Conservation (phyloP, 2,113 vertebrate genomes). For the Hystrix cristata region DNA sequence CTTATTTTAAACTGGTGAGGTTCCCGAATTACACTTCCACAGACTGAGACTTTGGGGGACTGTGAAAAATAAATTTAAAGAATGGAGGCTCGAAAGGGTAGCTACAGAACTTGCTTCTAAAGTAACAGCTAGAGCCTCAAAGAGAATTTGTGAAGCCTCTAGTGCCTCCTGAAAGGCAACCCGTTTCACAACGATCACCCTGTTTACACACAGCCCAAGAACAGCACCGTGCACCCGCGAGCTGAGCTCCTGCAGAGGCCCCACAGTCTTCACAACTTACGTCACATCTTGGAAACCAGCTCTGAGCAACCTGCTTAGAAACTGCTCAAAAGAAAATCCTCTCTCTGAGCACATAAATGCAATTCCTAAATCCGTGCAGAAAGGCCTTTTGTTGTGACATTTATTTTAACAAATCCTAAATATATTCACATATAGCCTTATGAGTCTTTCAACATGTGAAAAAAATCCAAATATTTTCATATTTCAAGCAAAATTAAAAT, state of each 20-base stretch:
- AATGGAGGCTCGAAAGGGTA: neutral
- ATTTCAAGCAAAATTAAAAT: constrained; percentile 56
- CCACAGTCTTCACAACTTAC: neutral
- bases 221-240: too few species aligned
- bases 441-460: neutral
- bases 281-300: neutral
- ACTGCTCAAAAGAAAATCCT: neutral
- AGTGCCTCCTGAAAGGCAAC: neutral
- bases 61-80: constrained; percentile 58
- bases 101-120: neutral
- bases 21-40: constrained; percentile 18
- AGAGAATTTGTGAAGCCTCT: constrained; percentile 20
- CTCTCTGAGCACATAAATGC: neutral
- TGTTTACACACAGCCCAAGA: neutral
- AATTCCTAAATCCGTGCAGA: constrained; percentile 1
- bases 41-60: neutral
- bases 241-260: neutral
- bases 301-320: constrained; percentile 10
- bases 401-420: constrained; percentile 50
- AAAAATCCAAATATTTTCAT: neutral
- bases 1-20: constrained; percentile 44
- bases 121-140: neutral
- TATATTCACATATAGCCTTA: neutral
- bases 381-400: neutral
- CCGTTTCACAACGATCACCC: neutral